Percentiles rank a stretch among this genome's conserved stretches.
Conservation (phyloP, 2,113 vertebrate genomes). For the Vicugna pacos region DNA sequence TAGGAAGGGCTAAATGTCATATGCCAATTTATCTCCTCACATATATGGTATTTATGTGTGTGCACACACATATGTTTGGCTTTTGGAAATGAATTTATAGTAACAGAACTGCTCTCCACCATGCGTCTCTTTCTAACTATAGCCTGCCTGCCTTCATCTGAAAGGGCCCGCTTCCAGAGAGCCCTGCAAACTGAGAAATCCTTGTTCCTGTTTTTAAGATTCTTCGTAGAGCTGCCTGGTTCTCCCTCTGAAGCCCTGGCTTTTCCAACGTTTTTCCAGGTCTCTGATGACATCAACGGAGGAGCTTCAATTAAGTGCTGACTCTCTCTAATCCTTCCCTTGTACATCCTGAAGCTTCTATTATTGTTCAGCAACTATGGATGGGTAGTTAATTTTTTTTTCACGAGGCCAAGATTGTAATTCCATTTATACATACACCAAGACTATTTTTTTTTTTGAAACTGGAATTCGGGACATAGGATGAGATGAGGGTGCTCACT, state of each 20-base stretch:
- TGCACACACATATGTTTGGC: constrained; percentile 70
- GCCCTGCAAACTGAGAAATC: constrained; percentile 60
- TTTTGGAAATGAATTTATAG: constrained; percentile 78
- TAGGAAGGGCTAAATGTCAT: constrained; percentile 73
- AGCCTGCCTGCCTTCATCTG: constrained; percentile 69
- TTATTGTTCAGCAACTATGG: background rate
- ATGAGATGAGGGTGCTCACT: background rate
- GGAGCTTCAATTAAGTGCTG: background rate
- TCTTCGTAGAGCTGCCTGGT: constrained; percentile 51
- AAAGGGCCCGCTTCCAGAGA: constrained; percentile 68
- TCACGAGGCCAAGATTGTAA: background rate
- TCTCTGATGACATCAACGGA: background rate
- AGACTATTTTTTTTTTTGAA: background rate
- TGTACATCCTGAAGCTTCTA: background rate
- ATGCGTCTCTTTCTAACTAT: constrained; percentile 71
- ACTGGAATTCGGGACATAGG: background rate
- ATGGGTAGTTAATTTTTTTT: background rate
- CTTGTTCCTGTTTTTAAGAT: constrained; percentile 68
- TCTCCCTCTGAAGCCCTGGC: background rate
- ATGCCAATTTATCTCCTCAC: constrained; percentile 54
- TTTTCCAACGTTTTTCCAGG: background rate
- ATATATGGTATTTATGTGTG: constrained; percentile 66
- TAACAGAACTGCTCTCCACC: constrained; percentile 70
- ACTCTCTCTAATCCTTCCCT: background rate
- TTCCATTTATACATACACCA: background rate